Percentiles rank a stretch among this genome's conserved stretches.
Evolutionary conservation across 2,797 vertebrate species (phyloP).

Genomic region (Thalassophryne amazonica): DNA sequence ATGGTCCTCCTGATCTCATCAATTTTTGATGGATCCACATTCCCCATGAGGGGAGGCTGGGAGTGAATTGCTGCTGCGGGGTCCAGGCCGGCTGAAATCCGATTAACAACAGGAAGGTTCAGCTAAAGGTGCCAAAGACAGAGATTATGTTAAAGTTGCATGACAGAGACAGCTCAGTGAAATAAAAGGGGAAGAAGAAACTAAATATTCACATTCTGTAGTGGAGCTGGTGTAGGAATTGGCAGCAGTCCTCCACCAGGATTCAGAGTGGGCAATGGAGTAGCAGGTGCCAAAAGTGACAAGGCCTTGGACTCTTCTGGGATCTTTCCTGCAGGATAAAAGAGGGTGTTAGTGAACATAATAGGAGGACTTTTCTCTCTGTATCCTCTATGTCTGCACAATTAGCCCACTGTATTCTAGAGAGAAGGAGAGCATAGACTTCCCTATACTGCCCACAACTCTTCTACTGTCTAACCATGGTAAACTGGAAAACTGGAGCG

Average conservation of each 20-base stretch:
- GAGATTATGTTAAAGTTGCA: neutral
- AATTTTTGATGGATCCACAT: slow-evolving; percentile 96
- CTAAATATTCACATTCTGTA: slow-evolving; percentile 85
- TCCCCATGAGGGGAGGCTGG: slow-evolving; percentile 93
- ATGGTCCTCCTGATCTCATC: slow-evolving; percentile 97
- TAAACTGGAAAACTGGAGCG: slow-evolving; percentile 49
- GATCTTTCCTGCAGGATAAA: slow-evolving; percentile 91
- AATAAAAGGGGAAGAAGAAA: no score
- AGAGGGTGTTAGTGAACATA: slow-evolving; percentile 65
- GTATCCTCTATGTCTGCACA: slow-evolving; percentile 83
- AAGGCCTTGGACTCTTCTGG: slow-evolving; percentile 98
- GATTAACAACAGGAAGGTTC: slow-evolving; percentile 85
- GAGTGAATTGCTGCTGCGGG: slow-evolving; percentile 72
- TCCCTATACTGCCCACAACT: slow-evolving; percentile 58
- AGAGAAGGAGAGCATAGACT: slow-evolving; percentile 73
- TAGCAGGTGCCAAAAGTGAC: slow-evolving; percentile 89
- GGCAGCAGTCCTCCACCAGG: slow-evolving; percentile 93
- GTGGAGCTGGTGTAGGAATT: slow-evolving; percentile 85
- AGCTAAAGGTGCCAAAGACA: slow-evolving; percentile 61
- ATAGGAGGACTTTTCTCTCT: slow-evolving; percentile 68
- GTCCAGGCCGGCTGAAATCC: slow-evolving; percentile 73
- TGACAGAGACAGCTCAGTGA: no score
- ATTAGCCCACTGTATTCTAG: slow-evolving; percentile 86
- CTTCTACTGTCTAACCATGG: slow-evolving; percentile 56
- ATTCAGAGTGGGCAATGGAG: slow-evolving; percentile 87